Base-by-base conservation (phyloP, 1,140 invertebrate species). In the Sycophila sp. region DNA sequence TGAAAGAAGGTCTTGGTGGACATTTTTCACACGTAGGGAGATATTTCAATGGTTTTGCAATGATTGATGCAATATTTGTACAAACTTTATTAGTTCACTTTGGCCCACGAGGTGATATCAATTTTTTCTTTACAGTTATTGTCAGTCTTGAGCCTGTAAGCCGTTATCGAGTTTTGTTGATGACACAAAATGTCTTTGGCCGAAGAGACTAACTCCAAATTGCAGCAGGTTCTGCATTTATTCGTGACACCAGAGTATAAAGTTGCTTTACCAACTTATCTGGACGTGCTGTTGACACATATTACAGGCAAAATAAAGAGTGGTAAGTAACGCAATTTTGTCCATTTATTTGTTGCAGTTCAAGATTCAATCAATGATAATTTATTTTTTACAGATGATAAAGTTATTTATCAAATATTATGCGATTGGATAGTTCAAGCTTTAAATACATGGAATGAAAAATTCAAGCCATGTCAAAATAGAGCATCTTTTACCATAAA, bases 401-500 rank as follows among this genome's bases (percentile, higher is more conserved):
- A 73, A 68, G 5, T 30, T 47, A 47, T 68, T 64, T 38, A 15
- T 0, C 34, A 66, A 53, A 40, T 40, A 24, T 7, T 59, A 59
- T 26, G 66, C n/a, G 32, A 69, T 79, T 86, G 84, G 84, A 60
- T 86, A 2, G 13, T 75, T 5, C 76, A 76, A 45, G 81, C 82
- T 8, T 19, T 84, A 0, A n/a, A 78, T 4, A 71, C 71, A 28
- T 85, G 85, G 83, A 78, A 66, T 6, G 58, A 30, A 0, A 75
- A 78, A 7, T 51, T 32, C 0, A 80, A 81, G 47, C 85, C 87
- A 7, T 82, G 83, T 13, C 80, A 85, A 64, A 77, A 81, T 55
- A 77, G 88, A 26, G 73, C 76, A 3, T 81, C 80, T 47, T 88
- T 89, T 72, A 82, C 82, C 7, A 69, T 89, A 60, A 86, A 87